Evolutionary conservation across 2,797 vertebrate species (phyloP), one percentile per base, ranked within the genome.

Genomic region (Sciurus vulgaris): DNA sequence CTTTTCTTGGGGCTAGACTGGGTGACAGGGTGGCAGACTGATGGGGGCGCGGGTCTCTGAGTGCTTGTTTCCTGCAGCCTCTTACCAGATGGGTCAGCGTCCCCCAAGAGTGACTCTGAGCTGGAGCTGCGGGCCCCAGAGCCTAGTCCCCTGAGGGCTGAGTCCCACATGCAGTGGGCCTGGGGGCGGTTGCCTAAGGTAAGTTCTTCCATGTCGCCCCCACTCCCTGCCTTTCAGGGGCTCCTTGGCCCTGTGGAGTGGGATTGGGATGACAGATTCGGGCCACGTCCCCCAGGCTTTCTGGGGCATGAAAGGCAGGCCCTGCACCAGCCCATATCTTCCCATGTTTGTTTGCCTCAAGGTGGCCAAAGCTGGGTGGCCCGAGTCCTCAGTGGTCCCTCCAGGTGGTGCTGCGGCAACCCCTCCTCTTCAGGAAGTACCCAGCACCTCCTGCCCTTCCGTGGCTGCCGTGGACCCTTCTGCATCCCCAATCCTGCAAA

Each of bases 131-230:
- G 98, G 98, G 78, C 92, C 0, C 98, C 98, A 0, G 99, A 99
- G 93, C 97, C 97, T n/a, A 96, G 97, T 83, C 12, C 94, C 51
- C 67, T 95, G 56, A 95, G 94, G 61, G 87, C 98, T 47, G 99
- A 99, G 77, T 99, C 99, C 91, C 98, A 98, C 77, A 98, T 99
- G 97, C 98, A 99, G 97, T 99, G 99, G 99, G 98, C 98, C 98
- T 99, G 99, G 99, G 99, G 99, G 73, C 99, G 97, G 72, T 99
- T 99, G 95, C 99, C 99, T 20, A 99, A 98, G 98, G 99, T 99
- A 96, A 86, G 96, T 24, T 11, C 30, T 12, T 49, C 47, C 4
- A 0, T 1, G 2, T 63, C 63, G 28, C 26, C 14, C 86, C 38
- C 41, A 33, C 5, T 9, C 44, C 7, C 76, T 70, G 61, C 59